Conservation (phyloP, 2,113 vertebrate species). For the Phylloscopus whistleri region DNA sequence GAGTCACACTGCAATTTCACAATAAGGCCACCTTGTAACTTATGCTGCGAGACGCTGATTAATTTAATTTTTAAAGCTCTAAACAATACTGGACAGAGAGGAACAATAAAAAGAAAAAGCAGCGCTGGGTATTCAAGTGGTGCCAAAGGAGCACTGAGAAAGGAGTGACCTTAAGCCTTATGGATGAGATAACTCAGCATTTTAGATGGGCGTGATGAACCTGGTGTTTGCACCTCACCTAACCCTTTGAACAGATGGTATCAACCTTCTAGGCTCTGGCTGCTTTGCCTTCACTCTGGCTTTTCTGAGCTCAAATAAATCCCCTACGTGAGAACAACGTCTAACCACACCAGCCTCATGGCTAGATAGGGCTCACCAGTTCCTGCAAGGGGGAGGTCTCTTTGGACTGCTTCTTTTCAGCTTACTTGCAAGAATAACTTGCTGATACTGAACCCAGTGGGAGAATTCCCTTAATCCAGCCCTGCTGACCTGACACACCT, state of each 20-base stretch:
- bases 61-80: slow-evolving; percentile 31
- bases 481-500: not conserved
- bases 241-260: not conserved
- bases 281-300: not conserved
- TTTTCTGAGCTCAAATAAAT: not conserved
- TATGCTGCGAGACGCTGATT: not conserved
- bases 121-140: not conserved
- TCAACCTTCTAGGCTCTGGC: not conserved
- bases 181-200: not conserved
- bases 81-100: not conserved
- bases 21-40: not conserved
- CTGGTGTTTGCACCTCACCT: not conserved
- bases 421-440: not conserved
- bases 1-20: slow-evolving; percentile 52
- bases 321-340: not conserved
- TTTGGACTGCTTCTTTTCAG: not conserved
- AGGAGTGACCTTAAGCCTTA: not conserved
- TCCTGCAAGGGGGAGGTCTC: not conserved
- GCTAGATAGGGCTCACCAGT: not conserved
- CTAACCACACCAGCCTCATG: not conserved
- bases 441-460: not conserved
- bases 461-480: not conserved
- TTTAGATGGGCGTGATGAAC: not conserved
- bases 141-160: not conserved
- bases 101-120: not conserved